Evolutionary conservation across 2,113 vertebrate species (phyloP).

Genomic region (Leptosomus discolor): DNA sequence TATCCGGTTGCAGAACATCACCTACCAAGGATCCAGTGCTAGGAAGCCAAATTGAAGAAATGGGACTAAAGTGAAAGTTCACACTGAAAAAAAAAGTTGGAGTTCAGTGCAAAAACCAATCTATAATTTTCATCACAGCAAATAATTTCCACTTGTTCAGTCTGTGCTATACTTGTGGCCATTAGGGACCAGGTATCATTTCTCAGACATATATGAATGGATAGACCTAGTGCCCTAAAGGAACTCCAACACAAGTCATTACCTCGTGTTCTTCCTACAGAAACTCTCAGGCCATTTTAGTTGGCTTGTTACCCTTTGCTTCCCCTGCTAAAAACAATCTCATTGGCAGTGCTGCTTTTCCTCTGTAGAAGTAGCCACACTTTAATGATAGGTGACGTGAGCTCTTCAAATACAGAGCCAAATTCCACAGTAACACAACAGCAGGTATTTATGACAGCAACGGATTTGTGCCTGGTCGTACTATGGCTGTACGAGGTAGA

Average conservation of each 20-base stretch:
- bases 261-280: neutral
- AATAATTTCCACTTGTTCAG: neutral
- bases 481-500: neutral
- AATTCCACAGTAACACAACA: neutral
- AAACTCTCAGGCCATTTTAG: neutral
- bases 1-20: neutral
- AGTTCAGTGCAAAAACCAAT: neutral
- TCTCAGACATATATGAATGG: neutral
- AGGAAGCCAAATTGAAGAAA: neutral
- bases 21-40: neutral
- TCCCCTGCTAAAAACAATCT: neutral
- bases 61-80: neutral
- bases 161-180: neutral
- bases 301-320: neutral
- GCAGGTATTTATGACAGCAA: neutral
- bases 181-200: neutral
- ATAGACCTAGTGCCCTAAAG: neutral
- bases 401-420: neutral
- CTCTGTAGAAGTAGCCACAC: neutral
- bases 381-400: neutral
- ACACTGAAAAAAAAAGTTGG: neutral
- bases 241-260: neutral
- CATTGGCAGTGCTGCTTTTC: slow-evolving; percentile 21
- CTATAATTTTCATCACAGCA: neutral
- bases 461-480: neutral